phyloP scores from a whole-genome alignment of 64 coral and sea anemone species.

The Porites lutea region DNA sequence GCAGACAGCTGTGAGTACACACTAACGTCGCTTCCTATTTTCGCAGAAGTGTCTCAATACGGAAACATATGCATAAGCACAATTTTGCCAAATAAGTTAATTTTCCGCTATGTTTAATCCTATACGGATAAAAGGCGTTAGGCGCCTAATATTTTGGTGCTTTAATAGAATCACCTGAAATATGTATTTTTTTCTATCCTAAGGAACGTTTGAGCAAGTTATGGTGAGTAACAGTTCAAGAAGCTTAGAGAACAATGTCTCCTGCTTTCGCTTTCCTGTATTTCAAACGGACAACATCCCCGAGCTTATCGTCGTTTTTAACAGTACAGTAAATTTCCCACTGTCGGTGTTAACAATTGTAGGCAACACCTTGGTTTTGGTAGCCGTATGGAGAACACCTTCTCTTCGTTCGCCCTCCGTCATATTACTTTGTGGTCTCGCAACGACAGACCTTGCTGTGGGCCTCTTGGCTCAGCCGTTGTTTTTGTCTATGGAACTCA shows the following conservation, averaged over 20 bases:
- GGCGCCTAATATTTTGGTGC: too few relatives aligned
- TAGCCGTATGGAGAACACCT: neutral
- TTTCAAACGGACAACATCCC: conserved; percentile 1
- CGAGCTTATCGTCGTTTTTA: neutral
- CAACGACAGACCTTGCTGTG: neutral
- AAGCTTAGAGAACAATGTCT: neutral
- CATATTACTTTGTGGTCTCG: neutral
- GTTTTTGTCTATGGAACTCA: neutral
- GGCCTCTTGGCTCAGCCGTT: neutral
- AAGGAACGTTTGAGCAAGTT: too few relatives aligned
- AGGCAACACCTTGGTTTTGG: neutral
- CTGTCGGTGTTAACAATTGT: neutral
- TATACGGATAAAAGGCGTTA: too few relatives aligned
- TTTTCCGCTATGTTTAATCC: too few relatives aligned
- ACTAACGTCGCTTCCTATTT: too few relatives aligned
- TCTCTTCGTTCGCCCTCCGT: neutral
- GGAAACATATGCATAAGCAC: too few relatives aligned
- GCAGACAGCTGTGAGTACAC: too few relatives aligned
- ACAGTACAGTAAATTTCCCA: neutral
- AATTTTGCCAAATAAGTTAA: too few relatives aligned
- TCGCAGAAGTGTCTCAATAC: too few relatives aligned
- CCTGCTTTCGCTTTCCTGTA: neutral
- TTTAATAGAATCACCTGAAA: too few relatives aligned
- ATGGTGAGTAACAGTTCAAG: too few relatives aligned
- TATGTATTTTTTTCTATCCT: too few relatives aligned